Base-by-base conservation (phyloP, 2,888 invertebrate genomes). In the Calephelis perditalis region DNA sequence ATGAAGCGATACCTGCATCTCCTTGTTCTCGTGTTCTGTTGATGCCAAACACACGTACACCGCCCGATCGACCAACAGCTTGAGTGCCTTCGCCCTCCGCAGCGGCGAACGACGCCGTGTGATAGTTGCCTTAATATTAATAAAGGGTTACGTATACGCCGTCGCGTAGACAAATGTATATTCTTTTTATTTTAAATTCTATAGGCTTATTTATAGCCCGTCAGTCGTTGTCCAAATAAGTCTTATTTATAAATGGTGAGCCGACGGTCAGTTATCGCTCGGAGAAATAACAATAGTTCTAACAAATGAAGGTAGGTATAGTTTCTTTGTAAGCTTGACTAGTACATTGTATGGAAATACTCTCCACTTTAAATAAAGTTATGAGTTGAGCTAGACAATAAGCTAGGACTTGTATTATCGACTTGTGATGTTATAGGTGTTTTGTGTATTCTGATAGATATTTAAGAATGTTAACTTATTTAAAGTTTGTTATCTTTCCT, bases 221-320 rank as follows among this genome's bases (percentile, higher is more conserved):
- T 82, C 80, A 69, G 70, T 68, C 75, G 73, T 69, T 78, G 77
- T 81, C 88, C 87, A 86, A 88, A 89, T 89, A 89, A 76, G 87
- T 82, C 78, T 74, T 77, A 85, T 83, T 84, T 82, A 86, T 84
- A 87, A 84, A 88, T 87, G 81, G 78, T 71, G 76, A 70, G 72
- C 70, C 70, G 70, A 69, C 71, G 55, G 36, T 64, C 68, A 68
- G 71, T 69, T 74, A 69, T 67, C 52, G 67, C 67, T 60, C 64
- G 57, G 57, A 64, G 52, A 65, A 70, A 66, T 70, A 71, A 84
- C 81, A 84, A 85, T 79, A 64, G 75, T 52, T 52, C 60, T 72
- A 74, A 81, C 78, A 79, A 80, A 84, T 81, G 77, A 69, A 52
- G 52, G 52, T 52, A 52, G 52, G 35, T 49, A 49, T 49, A 49